phyloP scores from a whole-genome alignment of 2,888 invertebrate species.

The Copidosoma aretas region DNA sequence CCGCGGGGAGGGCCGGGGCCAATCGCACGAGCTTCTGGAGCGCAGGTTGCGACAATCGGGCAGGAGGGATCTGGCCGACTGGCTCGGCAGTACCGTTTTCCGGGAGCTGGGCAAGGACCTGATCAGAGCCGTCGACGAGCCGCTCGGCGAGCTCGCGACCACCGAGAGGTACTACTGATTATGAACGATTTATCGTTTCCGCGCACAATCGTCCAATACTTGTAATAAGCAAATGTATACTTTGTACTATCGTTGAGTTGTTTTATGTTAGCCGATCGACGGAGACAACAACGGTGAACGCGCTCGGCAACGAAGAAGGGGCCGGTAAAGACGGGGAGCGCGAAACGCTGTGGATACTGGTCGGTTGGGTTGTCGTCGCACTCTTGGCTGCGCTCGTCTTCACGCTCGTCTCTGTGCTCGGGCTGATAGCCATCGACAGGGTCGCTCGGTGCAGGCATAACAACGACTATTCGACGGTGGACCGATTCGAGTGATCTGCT shows the following conservation, averaged over 20 bases:
- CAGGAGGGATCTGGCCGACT: constrained; percentile 67
- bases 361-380: constrained; percentile 12
- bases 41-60: constrained; percentile 69
- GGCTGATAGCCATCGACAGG: background rate
- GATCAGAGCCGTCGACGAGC: constrained; percentile 50
- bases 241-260: too few species aligned
- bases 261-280: too few species aligned
- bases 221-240: too few species aligned
- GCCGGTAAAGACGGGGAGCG: too few species aligned
- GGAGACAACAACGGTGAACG: background rate
- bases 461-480: too few species aligned
- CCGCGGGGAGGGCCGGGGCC: constrained; percentile 65
- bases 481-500: too few species aligned
- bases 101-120: constrained; percentile 66
- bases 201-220: too few species aligned
- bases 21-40: constrained; percentile 67
- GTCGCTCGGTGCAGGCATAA: background rate
- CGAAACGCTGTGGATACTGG: constrained; percentile 7
- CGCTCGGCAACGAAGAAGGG: constrained; percentile 9
- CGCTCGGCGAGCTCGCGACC: constrained; percentile 1
- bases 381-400: constrained; percentile 19
- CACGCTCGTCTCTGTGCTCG: background rate
- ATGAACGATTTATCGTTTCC: too few species aligned
- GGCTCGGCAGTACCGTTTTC: constrained; percentile 69
- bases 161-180: too few species aligned